Evolutionary conservation across 2,888 invertebrate species (phyloP).

Genomic region (Drosophila glabriapex): DNA sequence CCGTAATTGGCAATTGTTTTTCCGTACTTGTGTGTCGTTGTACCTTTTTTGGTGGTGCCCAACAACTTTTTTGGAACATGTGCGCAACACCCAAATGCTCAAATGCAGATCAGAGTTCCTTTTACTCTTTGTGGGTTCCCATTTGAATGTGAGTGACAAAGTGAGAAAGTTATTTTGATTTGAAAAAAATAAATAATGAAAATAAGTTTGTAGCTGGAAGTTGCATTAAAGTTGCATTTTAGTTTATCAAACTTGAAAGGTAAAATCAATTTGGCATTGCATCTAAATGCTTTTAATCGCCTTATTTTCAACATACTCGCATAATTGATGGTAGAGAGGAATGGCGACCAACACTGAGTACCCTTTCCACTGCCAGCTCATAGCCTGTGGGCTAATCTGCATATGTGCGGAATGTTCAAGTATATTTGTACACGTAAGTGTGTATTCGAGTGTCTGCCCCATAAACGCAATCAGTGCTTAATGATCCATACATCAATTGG

Average conservation of each 20-base stretch:
- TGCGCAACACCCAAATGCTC: constrained; percentile 52
- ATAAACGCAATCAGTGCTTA: constrained; percentile 77
- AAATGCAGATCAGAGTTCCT: constrained; percentile 61
- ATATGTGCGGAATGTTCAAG: constrained; percentile 34
- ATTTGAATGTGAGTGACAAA: constrained; percentile 57
- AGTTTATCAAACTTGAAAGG: constrained; percentile 24
- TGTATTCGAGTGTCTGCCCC: constrained; percentile 47
- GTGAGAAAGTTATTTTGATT: constrained; percentile 32
- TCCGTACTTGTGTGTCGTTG: constrained; percentile 44
- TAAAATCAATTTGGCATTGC: constrained; percentile 51
- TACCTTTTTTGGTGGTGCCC: constrained; percentile 53
- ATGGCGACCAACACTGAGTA: constrained; percentile 1
- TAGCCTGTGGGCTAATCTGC: constrained; percentile 60
- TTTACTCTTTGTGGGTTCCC: constrained; percentile 3
- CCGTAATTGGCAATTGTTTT: constrained; percentile 80
- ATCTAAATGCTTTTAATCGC: constrained; percentile 36
- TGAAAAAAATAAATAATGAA: background rate
- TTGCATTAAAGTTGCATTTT: constrained; percentile 29
- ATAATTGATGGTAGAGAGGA: constrained; percentile 14
- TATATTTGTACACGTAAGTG: background rate
- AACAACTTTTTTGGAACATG: constrained; percentile 65
- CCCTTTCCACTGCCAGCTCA: background rate
- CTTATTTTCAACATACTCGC: constrained; percentile 25
- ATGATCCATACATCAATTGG: constrained; percentile 76
- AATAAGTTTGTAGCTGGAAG: constrained; percentile 16